Base-by-base conservation (phyloP, 1,140 invertebrate genomes). In the Drosophila orena region DNA sequence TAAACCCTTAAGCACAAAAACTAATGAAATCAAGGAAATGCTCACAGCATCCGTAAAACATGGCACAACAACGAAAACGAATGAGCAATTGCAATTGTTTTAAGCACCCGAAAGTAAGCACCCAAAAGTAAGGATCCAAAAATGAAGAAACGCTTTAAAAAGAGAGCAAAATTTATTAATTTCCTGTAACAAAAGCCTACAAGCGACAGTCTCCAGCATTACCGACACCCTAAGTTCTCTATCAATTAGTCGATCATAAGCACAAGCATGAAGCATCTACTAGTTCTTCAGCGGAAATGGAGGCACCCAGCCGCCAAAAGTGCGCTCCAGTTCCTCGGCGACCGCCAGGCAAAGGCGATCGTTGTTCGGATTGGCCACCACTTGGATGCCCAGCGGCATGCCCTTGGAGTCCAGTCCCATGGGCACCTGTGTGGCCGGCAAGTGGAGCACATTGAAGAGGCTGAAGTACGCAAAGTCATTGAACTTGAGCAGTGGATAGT, bases 391-490 rank as follows among this genome's bases (percentile, higher is more conserved):
- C 22, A 98, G 68, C 0, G 97, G 97, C 14, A 98, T 71, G 0
- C 97, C 96, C 27, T 94, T 93, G 1, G 93, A 90, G 81, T 94
- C 94, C 43, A 98, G 91, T 1, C 97, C 97, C 57, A 98, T 91
- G 0, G 94, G 97, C 14, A 96, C 94, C 56, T 98, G 97, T 0
- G 96, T 98, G 1, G 95, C 95, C 7, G 98, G 98, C 14, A 98
- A 93, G 34, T 95, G 95, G 1, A 99, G 92, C 7, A 95, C 95
- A 93, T 99, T 99, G 91, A 98, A 97, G 40, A 99, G 93, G 27
- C 95, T 96, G 92, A 97, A 98, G 92, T 98, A 98, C 7, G 95
- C 94, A 93, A 98, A 98, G 93, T 99, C 98, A 85, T 95, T 97
- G 2, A 97, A 96, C 54, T 96, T 95, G 3, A 97, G 93, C 70